Evolutionary conservation across 2,113 vertebrate species (phyloP), one percentile per base, ranked within the genome.

Genomic region (Todiramphus saurophagus): DNA sequence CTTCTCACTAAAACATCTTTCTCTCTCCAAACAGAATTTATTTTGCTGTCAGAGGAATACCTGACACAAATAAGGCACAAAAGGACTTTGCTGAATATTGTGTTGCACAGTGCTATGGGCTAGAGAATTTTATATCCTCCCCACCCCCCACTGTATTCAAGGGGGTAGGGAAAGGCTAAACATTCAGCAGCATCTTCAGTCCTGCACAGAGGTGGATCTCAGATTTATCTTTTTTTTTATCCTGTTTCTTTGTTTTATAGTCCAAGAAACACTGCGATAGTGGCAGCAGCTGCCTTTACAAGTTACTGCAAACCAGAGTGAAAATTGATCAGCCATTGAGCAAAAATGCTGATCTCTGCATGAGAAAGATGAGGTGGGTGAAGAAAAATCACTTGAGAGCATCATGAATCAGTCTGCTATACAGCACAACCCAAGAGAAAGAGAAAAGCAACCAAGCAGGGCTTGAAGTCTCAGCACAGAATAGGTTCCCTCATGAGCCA

Each of bases 261-360:
- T 16, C 43, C 48, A 77, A 73, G 72, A 92, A 83, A 31, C 44
- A 62, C n/a, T 55, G 60, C 3, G 14, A 87, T 31, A 44, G 16
- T 37, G 16, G 33, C 21, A 93, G 70, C 59, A 87, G 74, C n/a
- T 60, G 79, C 9, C 75, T 74, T 75, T 33, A 62, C 18, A 69
- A 81, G 30, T 37, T 73, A 39, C 5, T 73, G 66, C 72, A 87
- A 64, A 58, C 25, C 10, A 16, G 56, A 90, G n/a, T 60, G 69
- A 94, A 92, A 90, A 73, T 35, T 33, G 37, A 80, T 74, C 72
- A 89, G 76, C 31, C 41, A 23, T 6, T 33, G 66, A 82, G 33
- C 21, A 62, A 89, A 88, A 70, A n/a, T 74, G 25, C 89, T 89
- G 69, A 89, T 75, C 25, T 91, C 48, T 82, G 88, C 39, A 81